Evolutionary conservation across 2,797 vertebrate species (phyloP).

Genomic region (Apogon hyalosoma): DNA sequence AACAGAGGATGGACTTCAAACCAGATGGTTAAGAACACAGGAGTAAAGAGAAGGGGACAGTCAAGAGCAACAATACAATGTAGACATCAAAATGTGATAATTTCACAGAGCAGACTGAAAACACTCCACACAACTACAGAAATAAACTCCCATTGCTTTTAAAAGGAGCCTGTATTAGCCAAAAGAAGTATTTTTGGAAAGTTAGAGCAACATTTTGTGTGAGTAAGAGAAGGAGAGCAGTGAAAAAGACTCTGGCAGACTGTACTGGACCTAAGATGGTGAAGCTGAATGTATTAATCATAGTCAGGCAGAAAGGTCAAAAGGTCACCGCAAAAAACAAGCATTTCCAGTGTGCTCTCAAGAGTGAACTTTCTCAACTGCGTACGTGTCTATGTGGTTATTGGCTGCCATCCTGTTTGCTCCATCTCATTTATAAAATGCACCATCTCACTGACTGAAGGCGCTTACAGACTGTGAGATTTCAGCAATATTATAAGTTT

Average conservation of each 20-base stretch:
- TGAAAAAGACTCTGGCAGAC: conserved; percentile 18
- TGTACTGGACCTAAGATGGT: conserved; percentile 7
- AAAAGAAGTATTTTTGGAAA: conserved; percentile 60
- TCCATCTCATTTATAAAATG: conserved; percentile 11
- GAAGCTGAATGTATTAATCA: conserved; percentile 38
- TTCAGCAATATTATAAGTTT: too few species aligned
- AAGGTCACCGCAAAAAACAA: conserved; percentile 6
- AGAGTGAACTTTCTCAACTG: conserved; percentile 1
- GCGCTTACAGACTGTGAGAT: too few species aligned
- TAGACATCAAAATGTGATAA: conserved; percentile 59
- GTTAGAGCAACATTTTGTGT: conserved; percentile 7
- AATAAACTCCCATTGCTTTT: conserved; percentile 62
- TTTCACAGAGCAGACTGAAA: conserved; percentile 55
- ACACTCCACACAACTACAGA: conserved; percentile 34
- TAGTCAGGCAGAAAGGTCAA: conserved; percentile 16
- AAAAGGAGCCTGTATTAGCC: conserved; percentile 23
- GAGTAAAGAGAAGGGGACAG: conserved; percentile 43
- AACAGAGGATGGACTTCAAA: conserved; percentile 44
- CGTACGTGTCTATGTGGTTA: conserved; percentile 6
- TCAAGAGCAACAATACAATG: conserved; percentile 36
- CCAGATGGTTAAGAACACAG: conserved; percentile 56
- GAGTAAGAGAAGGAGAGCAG: conserved; percentile 1
- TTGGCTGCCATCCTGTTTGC: conserved; percentile 6
- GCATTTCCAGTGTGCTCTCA: neutral
- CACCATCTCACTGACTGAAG: conserved; percentile 12